Evolutionary conservation across 2,888 invertebrate species (phyloP).

Genomic region (Drosophila algonquin): DNA sequence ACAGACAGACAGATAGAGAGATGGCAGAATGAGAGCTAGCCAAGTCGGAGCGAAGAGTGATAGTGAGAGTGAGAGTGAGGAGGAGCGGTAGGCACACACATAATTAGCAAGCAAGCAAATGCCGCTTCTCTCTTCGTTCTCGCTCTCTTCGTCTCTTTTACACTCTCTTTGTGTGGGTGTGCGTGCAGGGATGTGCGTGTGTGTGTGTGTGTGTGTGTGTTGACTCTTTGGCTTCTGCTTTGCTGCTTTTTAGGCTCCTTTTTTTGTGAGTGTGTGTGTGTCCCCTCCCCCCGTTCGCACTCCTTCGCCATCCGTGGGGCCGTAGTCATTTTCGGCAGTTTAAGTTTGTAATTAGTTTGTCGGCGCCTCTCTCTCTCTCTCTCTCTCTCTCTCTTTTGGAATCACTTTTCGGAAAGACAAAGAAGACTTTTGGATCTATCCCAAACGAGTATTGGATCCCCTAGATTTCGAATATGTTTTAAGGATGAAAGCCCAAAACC

Average conservation of each 20-base stretch:
- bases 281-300: slow-evolving; percentile 10
- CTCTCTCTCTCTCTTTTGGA: no score
- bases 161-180: slow-evolving; percentile 27
- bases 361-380: slow-evolving; percentile 39
- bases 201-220: slow-evolving; percentile 41
- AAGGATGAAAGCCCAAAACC: no score
- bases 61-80: slow-evolving; percentile 3
- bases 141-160: background rate
- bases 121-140: slow-evolving; percentile 5
- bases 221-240: slow-evolving; percentile 40
- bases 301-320: slow-evolving; percentile 46
- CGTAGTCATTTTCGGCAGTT: slow-evolving; percentile 54
- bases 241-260: slow-evolving; percentile 22
- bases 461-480: no score
- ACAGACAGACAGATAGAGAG: slow-evolving; percentile 6
- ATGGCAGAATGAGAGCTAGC: slow-evolving; percentile 3
- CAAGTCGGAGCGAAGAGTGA: slow-evolving; percentile 2
- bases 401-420: no score
- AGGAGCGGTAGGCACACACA: slow-evolving; percentile 42
- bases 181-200: slow-evolving; percentile 11
- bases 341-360: slow-evolving; percentile 75
- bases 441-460: no score
- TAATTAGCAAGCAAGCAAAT: slow-evolving; percentile 63
- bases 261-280: background rate
- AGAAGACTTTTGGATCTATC: no score